Conservation (phyloP, 2,888 invertebrate species). For the Tortrix viridana region DNA sequence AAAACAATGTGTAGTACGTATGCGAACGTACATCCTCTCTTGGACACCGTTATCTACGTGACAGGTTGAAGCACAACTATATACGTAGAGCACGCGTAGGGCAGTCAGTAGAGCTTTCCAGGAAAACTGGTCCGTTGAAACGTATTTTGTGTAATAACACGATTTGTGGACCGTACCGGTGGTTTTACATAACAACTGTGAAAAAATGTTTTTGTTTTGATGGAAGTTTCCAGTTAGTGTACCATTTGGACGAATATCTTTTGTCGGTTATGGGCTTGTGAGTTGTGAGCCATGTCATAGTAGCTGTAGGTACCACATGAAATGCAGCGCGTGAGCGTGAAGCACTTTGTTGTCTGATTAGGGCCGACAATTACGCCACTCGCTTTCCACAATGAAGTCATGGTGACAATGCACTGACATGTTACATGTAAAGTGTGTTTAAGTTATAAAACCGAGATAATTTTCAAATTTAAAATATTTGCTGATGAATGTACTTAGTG, state of each 20-base stretch:
- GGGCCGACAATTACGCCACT: conserved; percentile 64
- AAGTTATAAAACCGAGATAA: no score
- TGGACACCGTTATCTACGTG: conserved; percentile 35
- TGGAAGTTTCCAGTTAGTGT: conserved; percentile 15
- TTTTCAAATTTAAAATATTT: neutral
- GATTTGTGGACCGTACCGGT: conserved; percentile 25
- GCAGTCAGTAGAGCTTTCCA: conserved; percentile 30
- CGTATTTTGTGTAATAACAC: conserved; percentile 31
- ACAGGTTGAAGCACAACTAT: conserved; percentile 25
- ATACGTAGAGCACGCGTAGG: conserved; percentile 27
- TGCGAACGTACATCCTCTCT: conserved; percentile 21
- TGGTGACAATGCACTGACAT: conserved; percentile 5
- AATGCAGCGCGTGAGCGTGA: conserved; percentile 70
- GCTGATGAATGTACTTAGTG: conserved; percentile 15
- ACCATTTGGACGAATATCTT: conserved; percentile 14
- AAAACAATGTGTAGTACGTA: conserved; percentile 22
- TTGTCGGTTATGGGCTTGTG: conserved; percentile 16
- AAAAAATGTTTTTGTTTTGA: conserved; percentile 26
- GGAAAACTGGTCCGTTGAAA: conserved; percentile 33
- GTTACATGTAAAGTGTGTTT: neutral
- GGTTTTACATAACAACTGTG: conserved; percentile 16
- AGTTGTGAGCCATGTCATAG: conserved; percentile 9
- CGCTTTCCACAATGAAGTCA: conserved; percentile 58
- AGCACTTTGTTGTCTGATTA: conserved; percentile 63
- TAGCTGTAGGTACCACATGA: conserved; percentile 44